Evolutionary conservation across 2,113 vertebrate genomes (phyloP).

Genomic region (Chlorocebus sabaeus): DNA sequence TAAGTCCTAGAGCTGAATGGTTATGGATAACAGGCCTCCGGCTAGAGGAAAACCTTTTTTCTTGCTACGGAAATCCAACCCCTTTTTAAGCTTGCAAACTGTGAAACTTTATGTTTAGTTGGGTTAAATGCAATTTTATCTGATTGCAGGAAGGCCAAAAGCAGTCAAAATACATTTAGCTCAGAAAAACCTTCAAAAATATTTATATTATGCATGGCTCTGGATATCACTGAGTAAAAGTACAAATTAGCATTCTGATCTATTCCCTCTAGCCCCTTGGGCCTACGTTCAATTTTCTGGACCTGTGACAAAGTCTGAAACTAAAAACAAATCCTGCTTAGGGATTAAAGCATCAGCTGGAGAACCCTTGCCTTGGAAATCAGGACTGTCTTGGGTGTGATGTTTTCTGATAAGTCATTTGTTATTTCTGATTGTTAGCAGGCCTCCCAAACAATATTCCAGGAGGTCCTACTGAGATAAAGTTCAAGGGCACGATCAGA

Average conservation of each 20-base stretch:
- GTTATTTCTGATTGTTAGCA: conserved; percentile 42
- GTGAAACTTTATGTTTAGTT: conserved; percentile 60
- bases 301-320: conserved; percentile 58
- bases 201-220: conserved; percentile 56
- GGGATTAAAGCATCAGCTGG: conserved; percentile 44
- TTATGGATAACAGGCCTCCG: neutral
- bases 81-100: conserved; percentile 65
- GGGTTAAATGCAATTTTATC: conserved; percentile 66
- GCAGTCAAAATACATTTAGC: conserved; percentile 64
- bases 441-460: conserved; percentile 28
- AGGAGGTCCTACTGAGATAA: neutral
- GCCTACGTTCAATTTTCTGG: conserved; percentile 59
- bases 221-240: conserved; percentile 8
- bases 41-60: conserved; percentile 24
- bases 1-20: neutral
- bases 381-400: neutral
- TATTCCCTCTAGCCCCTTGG: neutral
- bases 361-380: conserved; percentile 47
- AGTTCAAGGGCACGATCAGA: conserved; percentile 35
- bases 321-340: conserved; percentile 62
- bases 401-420: conserved; percentile 10
- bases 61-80: conserved; percentile 48
- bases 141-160: conserved; percentile 53
- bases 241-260: conserved; percentile 62
- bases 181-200: conserved; percentile 54